Evolutionary conservation across 2,113 vertebrate genomes (phyloP), one percentile per base, ranked within the genome.

Genomic region (Hyaena hyaena): DNA sequence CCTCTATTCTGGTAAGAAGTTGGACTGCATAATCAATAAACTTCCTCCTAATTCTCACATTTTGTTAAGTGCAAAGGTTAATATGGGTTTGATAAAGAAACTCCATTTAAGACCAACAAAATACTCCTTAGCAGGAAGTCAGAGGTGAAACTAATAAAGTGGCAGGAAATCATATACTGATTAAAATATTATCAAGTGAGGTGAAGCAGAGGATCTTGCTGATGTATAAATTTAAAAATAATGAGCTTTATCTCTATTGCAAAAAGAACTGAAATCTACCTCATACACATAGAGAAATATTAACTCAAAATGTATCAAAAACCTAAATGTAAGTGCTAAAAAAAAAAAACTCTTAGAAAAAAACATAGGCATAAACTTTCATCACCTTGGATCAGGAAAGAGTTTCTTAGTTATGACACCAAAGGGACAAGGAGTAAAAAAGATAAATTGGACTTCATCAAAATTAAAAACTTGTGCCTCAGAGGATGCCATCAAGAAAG

Each of bases 141-240:
- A 93, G 24, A 91, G 55, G 17, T 96, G 24, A 97, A 88, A 96
- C 45, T 74, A 97, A 93, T 65, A 17, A 97, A 90, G n/a, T 80
- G 53, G 48, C 50, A 96, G 76, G 92, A 80, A 94, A 90, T 87
- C 74, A 97, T n/a, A 90, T 83, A 84, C 23, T 92, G 80, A 97
- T 95, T 92, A 97, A 93, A 95, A 96, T 79, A 92, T 81, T 92
- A 93, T n/a, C 77, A 80, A 94, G 76, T 73, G 68, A 87, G 14
- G n/a, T 91, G 33, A 95, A 73, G 21, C 45, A 90, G 45, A 83
- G 97, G 73, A 11, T 79, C 58, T 69, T 69, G 21, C 83, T 81
- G 28, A 69, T 43, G 0, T 74, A 28, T 35, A 39, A 55, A 95
- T 95, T 85, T 95, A 83, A 9, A 85, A 31, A 90, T 69, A 96